Evolutionary conservation across 2,113 vertebrate genomes (phyloP).

Genomic region (Catharus bicknelli): DNA sequence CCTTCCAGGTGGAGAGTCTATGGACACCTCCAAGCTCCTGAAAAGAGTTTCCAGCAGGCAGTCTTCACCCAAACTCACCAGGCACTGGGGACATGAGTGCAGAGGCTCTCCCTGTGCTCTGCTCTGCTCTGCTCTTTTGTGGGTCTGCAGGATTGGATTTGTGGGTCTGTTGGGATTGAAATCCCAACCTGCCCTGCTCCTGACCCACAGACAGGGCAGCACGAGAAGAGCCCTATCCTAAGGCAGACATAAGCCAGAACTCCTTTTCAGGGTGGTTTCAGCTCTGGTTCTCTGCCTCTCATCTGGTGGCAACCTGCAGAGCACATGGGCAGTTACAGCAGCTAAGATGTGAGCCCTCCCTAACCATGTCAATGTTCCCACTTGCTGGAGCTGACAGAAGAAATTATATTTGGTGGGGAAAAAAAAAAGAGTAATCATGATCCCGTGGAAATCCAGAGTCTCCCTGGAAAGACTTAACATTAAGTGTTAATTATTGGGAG

Average conservation of each 20-base stretch:
- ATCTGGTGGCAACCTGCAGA: constrained; percentile 12
- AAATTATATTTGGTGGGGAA: background rate
- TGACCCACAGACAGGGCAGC: background rate
- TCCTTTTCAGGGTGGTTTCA: background rate
- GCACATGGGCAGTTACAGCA: background rate
- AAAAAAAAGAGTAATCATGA: background rate
- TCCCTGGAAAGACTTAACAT: background rate
- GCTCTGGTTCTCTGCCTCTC: background rate
- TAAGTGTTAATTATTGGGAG: constrained; percentile 1
- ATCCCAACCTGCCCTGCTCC: background rate
- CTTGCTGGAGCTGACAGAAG: background rate
- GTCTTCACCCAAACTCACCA: rapidly evolving
- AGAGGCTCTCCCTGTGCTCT: background rate
- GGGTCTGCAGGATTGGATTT: background rate
- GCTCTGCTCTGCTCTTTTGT: background rate
- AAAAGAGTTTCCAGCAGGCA: background rate
- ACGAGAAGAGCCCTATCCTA: background rate
- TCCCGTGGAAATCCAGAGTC: background rate
- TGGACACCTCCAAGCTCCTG: background rate
- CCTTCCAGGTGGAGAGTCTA: background rate
- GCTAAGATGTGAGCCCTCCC: background rate
- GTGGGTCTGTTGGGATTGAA: background rate
- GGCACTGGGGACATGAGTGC: background rate
- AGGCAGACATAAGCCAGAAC: background rate
- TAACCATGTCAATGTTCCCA: background rate